Percentiles rank a stretch among this genome's conserved stretches.
phyloP scores from a whole-genome alignment of 2,888 invertebrate genomes.

The Palloptera scutellata region DNA sequence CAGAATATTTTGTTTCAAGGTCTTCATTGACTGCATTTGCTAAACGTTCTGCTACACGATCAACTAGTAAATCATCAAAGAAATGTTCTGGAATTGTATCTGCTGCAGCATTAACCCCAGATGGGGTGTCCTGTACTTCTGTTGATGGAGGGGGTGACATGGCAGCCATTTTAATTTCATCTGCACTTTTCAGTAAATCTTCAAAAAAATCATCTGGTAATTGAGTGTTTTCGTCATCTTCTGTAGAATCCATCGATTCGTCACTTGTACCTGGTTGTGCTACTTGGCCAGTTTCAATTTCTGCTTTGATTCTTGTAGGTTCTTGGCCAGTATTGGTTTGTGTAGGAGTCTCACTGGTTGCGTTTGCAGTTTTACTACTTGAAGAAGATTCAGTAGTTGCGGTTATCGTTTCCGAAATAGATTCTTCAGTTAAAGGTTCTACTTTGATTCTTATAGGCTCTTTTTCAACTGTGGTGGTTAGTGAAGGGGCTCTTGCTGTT shows the following conservation, averaged over 20 bases:
- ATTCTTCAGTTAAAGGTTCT: background rate
- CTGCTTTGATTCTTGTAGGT: background rate
- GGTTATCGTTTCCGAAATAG: background rate
- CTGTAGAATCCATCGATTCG: background rate
- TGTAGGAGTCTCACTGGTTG: background rate
- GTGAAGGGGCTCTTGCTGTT: too few species aligned
- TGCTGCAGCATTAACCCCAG: background rate
- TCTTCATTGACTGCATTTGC: constrained; percentile 31
- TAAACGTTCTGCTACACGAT: constrained; percentile 35
- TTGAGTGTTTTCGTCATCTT: background rate
- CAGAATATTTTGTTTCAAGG: constrained; percentile 39
- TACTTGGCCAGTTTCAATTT: background rate
- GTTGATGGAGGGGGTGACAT: background rate
- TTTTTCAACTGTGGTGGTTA: too few species aligned
- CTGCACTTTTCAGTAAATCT: constrained; percentile 18
- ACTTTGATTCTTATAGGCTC: constrained; percentile 1
- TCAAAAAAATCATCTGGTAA: constrained; percentile 27
- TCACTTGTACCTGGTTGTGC: background rate
- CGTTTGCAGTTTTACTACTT: background rate
- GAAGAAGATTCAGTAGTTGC: background rate
- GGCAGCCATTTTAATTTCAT: constrained; percentile 19
- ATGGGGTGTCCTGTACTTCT: background rate
- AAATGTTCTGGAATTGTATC: constrained; percentile 24
- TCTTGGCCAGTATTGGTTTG: background rate
- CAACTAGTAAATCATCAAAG: constrained; percentile 41